Evolutionary conservation across 2,888 invertebrate species (phyloP).

Genomic region (Pristionchus entomophagus): DNA sequence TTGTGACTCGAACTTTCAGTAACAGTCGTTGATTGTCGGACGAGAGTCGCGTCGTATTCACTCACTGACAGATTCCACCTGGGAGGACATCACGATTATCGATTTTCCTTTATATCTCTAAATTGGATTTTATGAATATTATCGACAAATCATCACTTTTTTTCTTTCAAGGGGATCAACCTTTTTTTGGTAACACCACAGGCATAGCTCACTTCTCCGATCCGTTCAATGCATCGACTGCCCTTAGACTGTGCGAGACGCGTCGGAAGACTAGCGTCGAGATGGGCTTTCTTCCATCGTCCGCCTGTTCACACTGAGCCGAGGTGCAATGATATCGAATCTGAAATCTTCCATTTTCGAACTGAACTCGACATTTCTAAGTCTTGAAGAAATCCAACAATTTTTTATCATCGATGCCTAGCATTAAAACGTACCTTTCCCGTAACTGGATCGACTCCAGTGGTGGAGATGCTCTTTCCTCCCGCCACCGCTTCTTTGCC

Average conservation of each 20-base stretch:
- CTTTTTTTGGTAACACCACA: no score
- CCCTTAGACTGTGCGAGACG: conserved; percentile 89
- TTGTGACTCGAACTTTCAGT: not conserved
- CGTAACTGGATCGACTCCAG: conserved; percentile 87
- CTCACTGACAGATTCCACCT: conserved; percentile 68
- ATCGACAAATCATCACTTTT: not conserved
- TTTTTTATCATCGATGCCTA: not conserved
- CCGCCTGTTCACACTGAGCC: conserved; percentile 56
- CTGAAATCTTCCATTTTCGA: conserved; percentile 47
- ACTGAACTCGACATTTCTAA: not conserved
- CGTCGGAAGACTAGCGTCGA: conserved; percentile 86
- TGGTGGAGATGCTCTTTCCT: conserved; percentile 88
- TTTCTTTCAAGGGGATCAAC: no score
- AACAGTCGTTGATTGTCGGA: not conserved
- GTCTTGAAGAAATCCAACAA: not conserved
- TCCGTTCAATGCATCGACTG: conserved; percentile 89
- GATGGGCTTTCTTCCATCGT: conserved; percentile 73
- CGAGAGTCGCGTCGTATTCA: conserved; percentile 57
- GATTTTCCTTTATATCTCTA: not conserved
- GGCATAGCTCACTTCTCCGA: conserved; percentile 84
- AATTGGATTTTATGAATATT: not conserved
- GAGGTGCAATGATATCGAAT: conserved; percentile 62
- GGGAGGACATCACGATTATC: not conserved
- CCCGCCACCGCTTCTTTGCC: conserved; percentile 81
- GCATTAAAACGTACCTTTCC: conserved; percentile 79